These are phyloP conservation scores for Xanthia togata DNA, from an alignment of 2,888 invertebrate genomes.

Conservation along the genomic window DNA sequence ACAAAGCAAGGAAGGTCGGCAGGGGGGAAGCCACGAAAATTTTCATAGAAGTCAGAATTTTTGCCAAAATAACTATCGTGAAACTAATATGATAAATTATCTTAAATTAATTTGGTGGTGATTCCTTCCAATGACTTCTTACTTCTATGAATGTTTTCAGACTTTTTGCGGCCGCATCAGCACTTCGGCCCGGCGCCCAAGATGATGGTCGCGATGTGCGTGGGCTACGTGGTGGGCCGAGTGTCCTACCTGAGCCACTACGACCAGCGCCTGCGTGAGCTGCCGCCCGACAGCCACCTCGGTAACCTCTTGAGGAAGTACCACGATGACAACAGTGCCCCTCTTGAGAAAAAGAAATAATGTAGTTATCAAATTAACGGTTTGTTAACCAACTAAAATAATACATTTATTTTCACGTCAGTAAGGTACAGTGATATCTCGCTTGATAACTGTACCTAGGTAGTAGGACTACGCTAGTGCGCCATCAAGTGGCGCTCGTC, in stretches of 20 bases:
- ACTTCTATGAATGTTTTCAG: constrained; percentile 90
- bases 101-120: constrained; percentile 67
- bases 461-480: background rate
- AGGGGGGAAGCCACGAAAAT: constrained; percentile 76
- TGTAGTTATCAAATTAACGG: background rate
- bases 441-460: too few species aligned
- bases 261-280: constrained; percentile 93
- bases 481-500: background rate
- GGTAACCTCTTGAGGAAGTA: constrained; percentile 92
- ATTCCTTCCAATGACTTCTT: constrained; percentile 78
- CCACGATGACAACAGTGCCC: constrained; percentile 62
- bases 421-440: background rate
- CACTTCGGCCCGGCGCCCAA: constrained; percentile 93
- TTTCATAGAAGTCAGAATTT: constrained; percentile 85
- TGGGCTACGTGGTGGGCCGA: constrained; percentile 94
- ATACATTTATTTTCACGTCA: background rate
- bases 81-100: constrained; percentile 14
- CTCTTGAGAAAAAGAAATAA: background rate
- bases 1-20: constrained; percentile 53
- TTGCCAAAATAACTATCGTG: constrained; percentile 1
- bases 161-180: constrained; percentile 88
- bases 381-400: background rate
- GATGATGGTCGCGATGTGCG: constrained; percentile 90
- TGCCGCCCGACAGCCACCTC: constrained; percentile 92
- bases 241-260: constrained; percentile 93